A percentile compares a stretch with the other conserved stretches of the same genome.
phyloP scores from a whole-genome alignment of 2,113 vertebrate species.

The Sturnus vulgaris region DNA sequence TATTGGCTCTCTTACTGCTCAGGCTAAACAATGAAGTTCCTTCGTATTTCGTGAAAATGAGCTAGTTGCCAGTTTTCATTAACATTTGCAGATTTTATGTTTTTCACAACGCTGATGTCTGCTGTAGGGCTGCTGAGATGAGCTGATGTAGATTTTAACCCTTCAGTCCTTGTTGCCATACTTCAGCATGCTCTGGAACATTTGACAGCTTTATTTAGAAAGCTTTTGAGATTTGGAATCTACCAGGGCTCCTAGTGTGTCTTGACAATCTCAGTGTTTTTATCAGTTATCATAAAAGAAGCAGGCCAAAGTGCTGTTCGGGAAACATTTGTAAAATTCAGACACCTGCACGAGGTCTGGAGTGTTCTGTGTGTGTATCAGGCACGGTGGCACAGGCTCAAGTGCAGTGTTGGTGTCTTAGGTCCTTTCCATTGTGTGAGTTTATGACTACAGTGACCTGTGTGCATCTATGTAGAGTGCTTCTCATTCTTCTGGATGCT shows the following conservation, averaged over 20 bases:
- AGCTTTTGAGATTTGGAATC: not conserved
- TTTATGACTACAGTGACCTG: not conserved
- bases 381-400: rapidly evolving
- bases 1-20: not conserved
- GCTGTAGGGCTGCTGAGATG: not conserved
- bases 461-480: not conserved
- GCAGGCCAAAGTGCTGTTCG: not conserved
- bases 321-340: not conserved
- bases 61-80: not conserved
- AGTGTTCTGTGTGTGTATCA: not conserved
- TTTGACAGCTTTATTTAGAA: not conserved
- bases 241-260: not conserved
- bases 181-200: not conserved
- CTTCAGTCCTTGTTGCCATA: not conserved
- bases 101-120: not conserved
- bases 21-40: not conserved
- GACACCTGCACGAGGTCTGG: not conserved
- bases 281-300: not conserved
- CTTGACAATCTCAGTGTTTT: not conserved
- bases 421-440: rapidly evolving
- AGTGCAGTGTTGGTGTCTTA: rapidly evolving
- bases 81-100: not conserved
- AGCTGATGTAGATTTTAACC: not conserved
- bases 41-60: not conserved
- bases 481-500: not conserved